Percentiles rank a stretch among this genome's conserved stretches.
phyloP scores from a whole-genome alignment of 2,888 invertebrate species.

The Sinhomidia bicolor region DNA sequence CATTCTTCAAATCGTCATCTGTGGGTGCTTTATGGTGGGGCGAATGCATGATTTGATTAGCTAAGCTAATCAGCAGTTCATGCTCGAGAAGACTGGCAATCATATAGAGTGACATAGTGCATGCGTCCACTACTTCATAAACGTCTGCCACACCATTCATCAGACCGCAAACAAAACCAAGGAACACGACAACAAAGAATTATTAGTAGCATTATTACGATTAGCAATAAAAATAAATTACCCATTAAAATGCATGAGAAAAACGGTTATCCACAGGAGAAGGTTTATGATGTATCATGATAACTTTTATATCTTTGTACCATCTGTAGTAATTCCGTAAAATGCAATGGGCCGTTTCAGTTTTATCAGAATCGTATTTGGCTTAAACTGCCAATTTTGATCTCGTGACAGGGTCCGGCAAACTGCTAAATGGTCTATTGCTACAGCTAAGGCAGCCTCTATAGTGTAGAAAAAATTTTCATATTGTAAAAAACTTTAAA shows the following conservation, averaged over 20 bases:
- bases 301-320: slow-evolving; percentile 19
- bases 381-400: slow-evolving; percentile 75
- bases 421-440: slow-evolving; percentile 74
- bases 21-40: slow-evolving; percentile 71
- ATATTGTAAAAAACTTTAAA: background rate
- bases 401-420: slow-evolving; percentile 74
- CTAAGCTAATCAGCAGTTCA: slow-evolving; percentile 76
- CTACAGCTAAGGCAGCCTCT: slow-evolving; percentile 71
- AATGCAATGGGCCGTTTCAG: slow-evolving; percentile 74
- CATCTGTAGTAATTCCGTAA: slow-evolving; percentile 74
- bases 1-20: slow-evolving; percentile 74
- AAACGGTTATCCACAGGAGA: slow-evolving; percentile 3
- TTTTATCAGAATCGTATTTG: slow-evolving; percentile 70
- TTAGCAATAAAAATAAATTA: slow-evolving; percentile 61
- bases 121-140: slow-evolving; percentile 74
- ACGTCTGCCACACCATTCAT: slow-evolving; percentile 34
- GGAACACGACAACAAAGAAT: slow-evolving; percentile 40
- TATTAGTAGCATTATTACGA: slow-evolving; percentile 31
- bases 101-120: slow-evolving; percentile 76
- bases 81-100: slow-evolving; percentile 77
- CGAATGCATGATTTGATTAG: slow-evolving; percentile 75
- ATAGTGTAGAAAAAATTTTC: background rate
- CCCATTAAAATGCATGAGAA: slow-evolving; percentile 61
- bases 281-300: background rate
- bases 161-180: background rate